These are phyloP conservation scores for Zaprionus kolodkinae DNA, from an alignment of 1,140 invertebrate genomes.

Conservation along the genomic window DNA sequence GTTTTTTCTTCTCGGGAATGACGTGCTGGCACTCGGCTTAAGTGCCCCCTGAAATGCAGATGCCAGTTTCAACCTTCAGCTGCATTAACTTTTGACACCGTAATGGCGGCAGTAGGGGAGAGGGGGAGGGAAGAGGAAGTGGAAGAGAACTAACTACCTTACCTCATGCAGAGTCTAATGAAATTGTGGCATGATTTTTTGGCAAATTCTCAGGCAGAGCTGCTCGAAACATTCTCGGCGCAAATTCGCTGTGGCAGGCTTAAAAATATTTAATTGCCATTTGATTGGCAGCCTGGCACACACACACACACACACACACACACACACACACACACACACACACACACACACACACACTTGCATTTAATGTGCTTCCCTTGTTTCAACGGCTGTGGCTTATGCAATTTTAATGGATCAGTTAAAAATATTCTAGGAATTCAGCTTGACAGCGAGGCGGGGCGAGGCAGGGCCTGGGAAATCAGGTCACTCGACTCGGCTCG, in stretches of 20 bases:
- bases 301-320: slow-evolving; percentile 15
- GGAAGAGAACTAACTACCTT: slow-evolving; percentile 19
- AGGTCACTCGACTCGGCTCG: slow-evolving; percentile 17
- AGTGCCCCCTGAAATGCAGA: slow-evolving; percentile 61
- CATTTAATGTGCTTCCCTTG: slow-evolving; percentile 70
- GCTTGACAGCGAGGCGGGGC: slow-evolving; percentile 32
- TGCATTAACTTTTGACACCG: slow-evolving; percentile 77
- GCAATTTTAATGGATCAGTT: slow-evolving; percentile 65
- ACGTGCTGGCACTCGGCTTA: slow-evolving; percentile 54
- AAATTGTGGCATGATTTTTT: not conserved
- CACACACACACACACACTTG: slow-evolving; percentile 14
- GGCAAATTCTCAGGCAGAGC: not conserved
- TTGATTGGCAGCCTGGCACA: slow-evolving; percentile 53
- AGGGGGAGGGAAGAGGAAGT: not conserved
- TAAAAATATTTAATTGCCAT: slow-evolving; percentile 65
- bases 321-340: slow-evolving; percentile 13
- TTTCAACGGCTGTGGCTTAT: slow-evolving; percentile 60
- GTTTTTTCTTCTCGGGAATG: slow-evolving; percentile 21
- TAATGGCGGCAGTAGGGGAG: slow-evolving; percentile 46
- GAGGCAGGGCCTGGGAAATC: not conserved
- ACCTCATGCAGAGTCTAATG: slow-evolving; percentile 13
- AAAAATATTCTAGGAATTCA: slow-evolving; percentile 59
- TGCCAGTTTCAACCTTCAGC: slow-evolving; percentile 36
- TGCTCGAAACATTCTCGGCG: not conserved
- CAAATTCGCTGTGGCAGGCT: not conserved